A percentile compares a stretch with the other conserved stretches of the same genome.
phyloP scores from a whole-genome alignment of 2,113 vertebrate species.

The Pitta sordida region DNA sequence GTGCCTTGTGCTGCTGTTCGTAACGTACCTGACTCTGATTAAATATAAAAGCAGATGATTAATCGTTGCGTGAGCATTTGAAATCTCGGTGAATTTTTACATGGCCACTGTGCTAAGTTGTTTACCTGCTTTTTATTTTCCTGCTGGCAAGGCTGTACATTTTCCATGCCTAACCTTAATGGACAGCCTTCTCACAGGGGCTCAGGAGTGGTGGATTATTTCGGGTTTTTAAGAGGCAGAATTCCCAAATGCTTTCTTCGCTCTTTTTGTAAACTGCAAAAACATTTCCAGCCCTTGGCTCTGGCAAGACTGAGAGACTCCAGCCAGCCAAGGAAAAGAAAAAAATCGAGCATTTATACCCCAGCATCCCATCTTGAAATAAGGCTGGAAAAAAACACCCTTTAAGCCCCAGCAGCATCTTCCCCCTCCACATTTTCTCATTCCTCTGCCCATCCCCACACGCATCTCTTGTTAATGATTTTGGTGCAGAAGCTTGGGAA shows the following conservation, averaged over 20 bases:
- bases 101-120: neutral
- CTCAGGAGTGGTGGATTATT: neutral
- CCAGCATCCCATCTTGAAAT: neutral
- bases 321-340: neutral
- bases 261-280: neutral
- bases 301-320: neutral
- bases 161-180: neutral
- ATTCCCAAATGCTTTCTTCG: constrained; percentile 18
- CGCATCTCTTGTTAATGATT: neutral
- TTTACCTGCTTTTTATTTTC: constrained; percentile 33
- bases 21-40: neutral
- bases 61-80: neutral
- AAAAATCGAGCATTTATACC: neutral
- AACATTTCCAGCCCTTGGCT: constrained; percentile 14
- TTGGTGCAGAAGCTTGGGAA: neutral
- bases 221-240: neutral
- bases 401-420: neutral
- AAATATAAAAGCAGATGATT: constrained; percentile 18
- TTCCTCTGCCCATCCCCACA: neutral
- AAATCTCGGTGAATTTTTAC: neutral
- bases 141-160: neutral
- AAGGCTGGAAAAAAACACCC: neutral
- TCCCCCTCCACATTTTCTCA: neutral
- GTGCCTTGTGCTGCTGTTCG: neutral
- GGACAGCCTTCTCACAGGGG: neutral